Conservation (phyloP, 2,113 vertebrate genomes). For the Oryctolagus cuniculus region mOryCun1.1 NC_091432.1:210316501-210317000, state of each 20-base stretch:
- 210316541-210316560: conserved; percentile 42
- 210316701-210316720: neutral
- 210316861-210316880: neutral
- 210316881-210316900: conserved; percentile 13
- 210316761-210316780: neutral
- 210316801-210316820: neutral
- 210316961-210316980: neutral
- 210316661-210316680: conserved; percentile 33
- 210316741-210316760: neutral
- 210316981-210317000: neutral
- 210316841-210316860: neutral
- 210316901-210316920: neutral
- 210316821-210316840: conserved; percentile 8
- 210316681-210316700: conserved; percentile 2
- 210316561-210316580: neutral
- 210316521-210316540: conserved; percentile 5
- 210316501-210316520: neutral
- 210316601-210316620: conserved; percentile 25
- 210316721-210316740: neutral
- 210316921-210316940: conserved; percentile 11
- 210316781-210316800: neutral
- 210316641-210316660: neutral
- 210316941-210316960: conserved; percentile 33
- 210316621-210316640: conserved; percentile 9
- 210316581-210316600: conserved; percentile 22